A percentile compares a stretch with the other conserved stretches of the same genome.
Evolutionary conservation across 1,140 invertebrate genomes (phyloP).

Genomic region (Acromyrmex heyeri): DNA sequence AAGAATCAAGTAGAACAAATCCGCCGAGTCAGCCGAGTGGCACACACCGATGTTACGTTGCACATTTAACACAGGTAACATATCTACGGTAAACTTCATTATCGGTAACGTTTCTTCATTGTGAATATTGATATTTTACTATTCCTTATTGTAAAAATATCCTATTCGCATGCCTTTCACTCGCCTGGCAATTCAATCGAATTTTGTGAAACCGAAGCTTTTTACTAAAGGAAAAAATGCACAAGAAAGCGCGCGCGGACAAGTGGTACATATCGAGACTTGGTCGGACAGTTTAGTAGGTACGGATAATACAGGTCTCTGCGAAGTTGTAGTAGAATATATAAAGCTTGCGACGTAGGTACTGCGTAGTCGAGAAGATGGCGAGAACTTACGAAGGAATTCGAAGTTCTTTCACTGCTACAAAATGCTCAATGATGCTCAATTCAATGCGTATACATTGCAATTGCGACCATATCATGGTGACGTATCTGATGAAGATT

Average conservation of each 20-base stretch:
- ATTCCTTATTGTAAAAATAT: not conserved
- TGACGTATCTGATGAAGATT: not conserved
- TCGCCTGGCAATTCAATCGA: not conserved
- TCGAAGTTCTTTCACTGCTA: not conserved
- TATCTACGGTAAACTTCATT: slow-evolving; percentile 50
- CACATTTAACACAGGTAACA: slow-evolving; percentile 4
- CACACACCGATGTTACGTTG: not conserved
- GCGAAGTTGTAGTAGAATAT: not conserved
- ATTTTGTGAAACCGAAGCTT: not conserved
- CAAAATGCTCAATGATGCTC: not conserved
- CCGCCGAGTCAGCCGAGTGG: slow-evolving; percentile 9
- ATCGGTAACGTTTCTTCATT: slow-evolving; percentile 3
- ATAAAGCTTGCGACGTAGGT: slow-evolving; percentile 5
- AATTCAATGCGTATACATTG: not conserved
- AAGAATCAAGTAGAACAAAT: slow-evolving; percentile 59
- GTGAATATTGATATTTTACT: not conserved
- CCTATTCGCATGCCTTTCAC: not conserved
- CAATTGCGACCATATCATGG: not conserved
- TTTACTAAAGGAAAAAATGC: not conserved
- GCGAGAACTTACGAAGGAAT: slow-evolving; percentile 5
- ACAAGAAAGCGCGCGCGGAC: not conserved
- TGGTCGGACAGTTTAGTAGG: slow-evolving; percentile 20
- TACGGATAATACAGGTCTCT: slow-evolving; percentile 36
- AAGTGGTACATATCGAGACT: not conserved
- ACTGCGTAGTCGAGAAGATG: slow-evolving; percentile 13